Conservation (phyloP, 2,797 vertebrate species). For the Potorous gilbertii region DNA sequence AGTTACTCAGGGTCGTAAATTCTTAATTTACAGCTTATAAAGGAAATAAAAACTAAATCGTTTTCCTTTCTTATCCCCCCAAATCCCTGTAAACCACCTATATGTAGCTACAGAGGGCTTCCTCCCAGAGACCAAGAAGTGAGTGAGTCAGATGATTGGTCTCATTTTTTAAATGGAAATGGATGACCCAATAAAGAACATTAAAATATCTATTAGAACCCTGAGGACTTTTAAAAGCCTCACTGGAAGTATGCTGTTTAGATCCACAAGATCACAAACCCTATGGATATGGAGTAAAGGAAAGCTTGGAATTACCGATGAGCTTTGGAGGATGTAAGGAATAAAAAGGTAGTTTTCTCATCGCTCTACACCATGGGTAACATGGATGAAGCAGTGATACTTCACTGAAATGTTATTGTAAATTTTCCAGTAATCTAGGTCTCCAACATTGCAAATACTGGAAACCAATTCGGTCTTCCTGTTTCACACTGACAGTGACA, state of each 20-base stretch:
- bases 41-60: neutral
- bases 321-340: neutral
- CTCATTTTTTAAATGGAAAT: neutral
- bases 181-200: neutral
- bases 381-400: conserved; percentile 5
- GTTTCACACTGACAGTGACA: conserved; percentile 78
- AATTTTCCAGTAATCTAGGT: conserved; percentile 70
- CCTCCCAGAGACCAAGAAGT: neutral
- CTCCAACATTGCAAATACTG: conserved; percentile 75
- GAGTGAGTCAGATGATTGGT: neutral
- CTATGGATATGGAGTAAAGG: neutral
- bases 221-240: conserved; percentile 23
- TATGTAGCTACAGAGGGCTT: neutral
- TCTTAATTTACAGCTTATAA: neutral
- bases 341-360: neutral
- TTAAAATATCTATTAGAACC: neutral
- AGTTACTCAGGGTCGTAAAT: neutral
- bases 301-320: neutral
- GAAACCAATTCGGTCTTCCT: conserved; percentile 68
- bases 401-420: conserved; percentile 59
- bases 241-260: neutral
- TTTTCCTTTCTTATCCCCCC: neutral
- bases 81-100: neutral
- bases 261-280: neutral
- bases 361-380: conserved; percentile 14